Evolutionary conservation across 2,113 vertebrate species (phyloP), one percentile per base, ranked within the genome.

Genomic region (Harpagus bidentatus): DNA sequence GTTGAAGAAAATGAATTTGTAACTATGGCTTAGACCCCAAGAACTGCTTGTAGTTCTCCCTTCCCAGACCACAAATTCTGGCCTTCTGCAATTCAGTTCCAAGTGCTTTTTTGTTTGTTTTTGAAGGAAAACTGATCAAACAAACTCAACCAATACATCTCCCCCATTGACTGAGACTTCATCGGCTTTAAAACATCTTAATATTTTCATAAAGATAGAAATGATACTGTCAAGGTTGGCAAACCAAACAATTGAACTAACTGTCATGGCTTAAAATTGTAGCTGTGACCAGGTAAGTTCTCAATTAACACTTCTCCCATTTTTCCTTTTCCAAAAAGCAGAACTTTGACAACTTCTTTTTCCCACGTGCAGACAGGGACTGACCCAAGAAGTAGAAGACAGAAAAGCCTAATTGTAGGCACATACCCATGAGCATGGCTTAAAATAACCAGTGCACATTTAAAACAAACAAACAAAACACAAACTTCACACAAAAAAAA

Each of bases 231-330:
- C 97, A 98, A 98, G 98, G 97, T 96, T 98, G 97, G 97, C 90
- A 98, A 97, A 98, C 97, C 98, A 98, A 98, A 97, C 94, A 95
- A 94, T 87, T 97, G 92, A 98, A 95, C 97, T 97, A 98, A 97
- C 96, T 98, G 97, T 91, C 89, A 82, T 40, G 94, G 59, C 94
- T 98, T 96, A 86, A 95, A 97, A 97, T 86, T 69, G 83, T 65
- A 97, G 88, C 43, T 95, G 89, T 82, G 96, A 97, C 84, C 96
- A 96, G 70, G 38, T 85, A 86, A 86, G 62, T 81, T 65, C 70
- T 88, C 88, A 95, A 93, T 96, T 98, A 97, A 97, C 82, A 88
- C 84, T 97, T 97, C 85, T 93, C 90, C 96, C 94, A 69, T 96
- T 97, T 96, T 97, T 96, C 28, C 88, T 96, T 92, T 96, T 94